Evolutionary conservation across 2,113 vertebrate species (phyloP).

Genomic region (Saguinus midas): DNA sequence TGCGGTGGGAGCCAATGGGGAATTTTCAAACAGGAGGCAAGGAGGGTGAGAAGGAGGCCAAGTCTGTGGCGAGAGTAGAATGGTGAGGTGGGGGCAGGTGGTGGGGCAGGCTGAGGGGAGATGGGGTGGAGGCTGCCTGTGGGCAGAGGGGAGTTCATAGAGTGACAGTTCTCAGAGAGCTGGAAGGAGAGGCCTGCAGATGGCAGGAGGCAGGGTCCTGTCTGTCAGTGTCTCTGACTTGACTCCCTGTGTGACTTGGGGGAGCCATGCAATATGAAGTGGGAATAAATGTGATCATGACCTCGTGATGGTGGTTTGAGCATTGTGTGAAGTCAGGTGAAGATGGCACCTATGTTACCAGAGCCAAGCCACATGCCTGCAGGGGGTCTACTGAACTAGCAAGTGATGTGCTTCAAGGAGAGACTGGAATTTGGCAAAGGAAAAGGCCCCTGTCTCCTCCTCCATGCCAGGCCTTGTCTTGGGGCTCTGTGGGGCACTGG

Average conservation of each 20-base stretch:
- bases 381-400: background rate
- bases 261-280: background rate
- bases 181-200: background rate
- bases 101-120: background rate
- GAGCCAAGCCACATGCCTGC: background rate
- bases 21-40: no score
- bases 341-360: no score
- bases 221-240: background rate
- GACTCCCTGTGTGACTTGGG: background rate
- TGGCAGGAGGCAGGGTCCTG: background rate
- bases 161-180: background rate
- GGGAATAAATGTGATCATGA: background rate
- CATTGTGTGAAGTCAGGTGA: background rate
- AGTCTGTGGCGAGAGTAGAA: no score
- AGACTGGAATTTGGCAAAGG: background rate
- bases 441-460: background rate
- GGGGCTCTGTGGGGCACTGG: background rate
- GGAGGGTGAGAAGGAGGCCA: background rate
- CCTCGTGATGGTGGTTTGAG: background rate
- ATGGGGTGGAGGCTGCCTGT: background rate
- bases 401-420: background rate
- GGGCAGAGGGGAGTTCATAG: background rate
- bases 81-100: background rate
- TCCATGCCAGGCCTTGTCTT: rapidly evolving
- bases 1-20: background rate